Evolutionary conservation across 2,888 invertebrate genomes (phyloP), one percentile per base, ranked within the genome.

Genomic region (Aphrophora alni): DNA sequence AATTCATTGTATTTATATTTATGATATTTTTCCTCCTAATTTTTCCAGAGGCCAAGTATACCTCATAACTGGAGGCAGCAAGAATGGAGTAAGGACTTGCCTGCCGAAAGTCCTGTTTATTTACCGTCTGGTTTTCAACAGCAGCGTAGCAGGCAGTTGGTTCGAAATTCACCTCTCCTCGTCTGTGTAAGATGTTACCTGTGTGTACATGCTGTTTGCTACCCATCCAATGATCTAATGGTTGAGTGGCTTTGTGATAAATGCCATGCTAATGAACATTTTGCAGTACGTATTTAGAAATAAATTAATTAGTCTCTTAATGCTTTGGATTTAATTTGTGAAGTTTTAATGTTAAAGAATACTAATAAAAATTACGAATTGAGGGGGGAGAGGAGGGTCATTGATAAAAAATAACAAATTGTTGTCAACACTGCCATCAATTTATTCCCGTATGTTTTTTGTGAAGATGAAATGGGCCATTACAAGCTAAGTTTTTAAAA

Each of bases 191-290:
- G 88, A 70, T 92, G 92, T 86, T 87, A 89, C 82, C 89, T 92
- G 10, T 90, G 91, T 82, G 92, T 92, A 14, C 92, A 92, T 86
- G 90, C 91, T 0, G 89, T 89, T 84, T 90, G 90, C 84, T 90
- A 89, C 81, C 76, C 78, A 1, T 26, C 80, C 12, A 76, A 76
- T 51, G 75, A 38, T 59, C 70, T 76, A 26, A 44, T 69, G 14
- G 44, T 72, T 1, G 82, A 87, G 81, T 90, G 90, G 90, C 86
- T 87, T 12, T 90, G 90, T 83, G 88, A 89, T 82, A 88, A 87
- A 83, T 89, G 89, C 84, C 86, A 86, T 81, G 87, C 87, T 72
- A 88, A 88, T 14, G 87, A 86, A 85, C 83, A 85, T 1, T 83
- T 86, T 12, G 88, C 86, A 80, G 89, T 89, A 82, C 83, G 88